These are phyloP conservation scores for Seira musarum DNA, from an alignment of 2,888 invertebrate genomes.

Conservation along the genomic window DNA sequence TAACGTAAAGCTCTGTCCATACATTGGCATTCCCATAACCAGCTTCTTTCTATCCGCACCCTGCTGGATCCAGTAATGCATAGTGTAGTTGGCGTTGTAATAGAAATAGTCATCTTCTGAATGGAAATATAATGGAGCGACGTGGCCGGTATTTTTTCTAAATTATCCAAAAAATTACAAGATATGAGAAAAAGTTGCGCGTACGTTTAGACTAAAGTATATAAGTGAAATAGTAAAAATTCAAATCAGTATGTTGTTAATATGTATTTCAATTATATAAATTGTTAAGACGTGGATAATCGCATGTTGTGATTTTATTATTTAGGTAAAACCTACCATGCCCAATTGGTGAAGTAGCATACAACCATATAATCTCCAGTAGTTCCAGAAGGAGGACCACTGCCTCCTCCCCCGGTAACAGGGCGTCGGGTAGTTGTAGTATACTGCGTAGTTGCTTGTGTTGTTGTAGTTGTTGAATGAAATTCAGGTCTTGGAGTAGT, in stretches of 20 bases:
- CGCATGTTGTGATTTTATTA: too few species aligned
- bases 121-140: conserved; percentile 87
- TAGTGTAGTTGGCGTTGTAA: conserved; percentile 90
- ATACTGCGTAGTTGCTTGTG: conserved; percentile 20
- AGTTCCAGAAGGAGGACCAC: conserved; percentile 11
- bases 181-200: too few species aligned
- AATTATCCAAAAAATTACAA: background rate
- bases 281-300: too few species aligned
- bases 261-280: too few species aligned
- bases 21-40: conserved; percentile 91
- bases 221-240: too few species aligned
- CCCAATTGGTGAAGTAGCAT: conserved; percentile 96
- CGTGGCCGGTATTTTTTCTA: conserved; percentile 92
- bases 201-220: too few species aligned
- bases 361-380: conserved; percentile 76
- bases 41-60: conserved; percentile 87
- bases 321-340: too few species aligned
- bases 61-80: conserved; percentile 90
- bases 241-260: too few species aligned
- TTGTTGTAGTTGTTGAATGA: conserved; percentile 71
- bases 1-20: conserved; percentile 88
- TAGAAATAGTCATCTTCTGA: conserved; percentile 86
- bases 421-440: conserved; percentile 6
- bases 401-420: conserved; percentile 6
- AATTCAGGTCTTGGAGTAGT: conserved; percentile 70